Conservation (phyloP, 2,113 vertebrate species). For the Struthidea cinerea region DNA sequence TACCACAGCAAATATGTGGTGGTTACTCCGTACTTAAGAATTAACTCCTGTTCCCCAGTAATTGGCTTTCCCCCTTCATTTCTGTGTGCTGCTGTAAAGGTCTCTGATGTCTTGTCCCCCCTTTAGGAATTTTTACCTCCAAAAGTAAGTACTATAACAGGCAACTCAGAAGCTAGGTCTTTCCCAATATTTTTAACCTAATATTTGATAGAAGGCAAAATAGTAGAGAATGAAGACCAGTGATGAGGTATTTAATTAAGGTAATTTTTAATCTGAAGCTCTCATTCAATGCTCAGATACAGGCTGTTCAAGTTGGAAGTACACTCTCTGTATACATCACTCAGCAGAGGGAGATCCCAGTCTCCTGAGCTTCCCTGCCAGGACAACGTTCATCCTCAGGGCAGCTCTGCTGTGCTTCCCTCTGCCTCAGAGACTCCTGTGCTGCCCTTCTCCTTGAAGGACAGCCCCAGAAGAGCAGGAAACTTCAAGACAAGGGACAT, state of each 20-base stretch:
- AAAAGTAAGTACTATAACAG: not conserved
- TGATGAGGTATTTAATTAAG: not conserved
- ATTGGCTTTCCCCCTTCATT: not conserved
- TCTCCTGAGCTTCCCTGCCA: not conserved
- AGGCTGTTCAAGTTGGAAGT: not conserved
- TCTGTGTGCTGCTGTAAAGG: not conserved
- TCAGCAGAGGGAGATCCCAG: not conserved
- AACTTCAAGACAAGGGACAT: not conserved
- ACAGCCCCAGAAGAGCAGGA: not conserved
- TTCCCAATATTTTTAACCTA: not conserved
- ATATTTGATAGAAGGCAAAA: not conserved
- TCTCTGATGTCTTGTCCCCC: not conserved
- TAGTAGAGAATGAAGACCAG: not conserved
- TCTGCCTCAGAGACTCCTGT: not conserved
- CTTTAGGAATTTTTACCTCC: not conserved
- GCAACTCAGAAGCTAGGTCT: not conserved
- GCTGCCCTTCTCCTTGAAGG: not conserved
- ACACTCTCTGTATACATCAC: not conserved
- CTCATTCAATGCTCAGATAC: accelerated
- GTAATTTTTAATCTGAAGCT: not conserved
- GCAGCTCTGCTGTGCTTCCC: not conserved
- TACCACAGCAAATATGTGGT: not conserved
- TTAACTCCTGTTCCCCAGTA: not conserved
- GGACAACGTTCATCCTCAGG: not conserved
- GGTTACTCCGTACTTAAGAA: not conserved